phyloP scores from a whole-genome alignment of 2,113 vertebrate genomes.

The Cyanoliseus patagonus region DNA sequence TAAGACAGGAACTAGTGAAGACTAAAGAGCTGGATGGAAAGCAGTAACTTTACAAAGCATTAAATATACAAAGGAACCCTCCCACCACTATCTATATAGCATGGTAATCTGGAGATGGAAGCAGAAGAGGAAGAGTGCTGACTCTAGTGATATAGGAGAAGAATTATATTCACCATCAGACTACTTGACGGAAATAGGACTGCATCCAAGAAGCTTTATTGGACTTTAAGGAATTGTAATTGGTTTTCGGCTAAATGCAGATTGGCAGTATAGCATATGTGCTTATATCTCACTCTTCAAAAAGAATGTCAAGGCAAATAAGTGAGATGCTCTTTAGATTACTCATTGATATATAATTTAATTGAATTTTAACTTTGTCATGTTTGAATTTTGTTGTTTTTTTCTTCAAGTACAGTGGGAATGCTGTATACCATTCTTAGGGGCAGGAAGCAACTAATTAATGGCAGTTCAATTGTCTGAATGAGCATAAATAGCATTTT shows the following conservation, averaged over 20 bases:
- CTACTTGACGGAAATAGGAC: neutral
- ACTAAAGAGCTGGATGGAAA: neutral
- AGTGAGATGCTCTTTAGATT: neutral
- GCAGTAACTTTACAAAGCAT: neutral
- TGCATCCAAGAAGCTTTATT: neutral
- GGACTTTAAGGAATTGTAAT: conserved; percentile 4
- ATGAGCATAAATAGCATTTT: neutral
- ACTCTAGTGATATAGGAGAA: neutral
- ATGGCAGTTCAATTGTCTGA: neutral
- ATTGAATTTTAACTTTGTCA: conserved; percentile 34
- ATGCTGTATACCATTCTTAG: neutral
- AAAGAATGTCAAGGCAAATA: neutral
- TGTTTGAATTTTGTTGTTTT: neutral
- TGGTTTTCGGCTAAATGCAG: neutral
- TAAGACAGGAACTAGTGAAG: neutral
- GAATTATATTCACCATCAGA: neutral
- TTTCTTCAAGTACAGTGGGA: neutral
- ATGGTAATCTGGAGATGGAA: neutral
- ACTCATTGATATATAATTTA: neutral
- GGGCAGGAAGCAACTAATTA: neutral
- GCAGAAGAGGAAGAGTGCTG: neutral
- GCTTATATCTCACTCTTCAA: neutral
- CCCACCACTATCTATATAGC: neutral
- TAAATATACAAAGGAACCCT: neutral
- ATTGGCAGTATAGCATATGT: neutral